Evolutionary conservation across 2,888 invertebrate species (phyloP).

Genomic region (Oxytorus armatus): DNA sequence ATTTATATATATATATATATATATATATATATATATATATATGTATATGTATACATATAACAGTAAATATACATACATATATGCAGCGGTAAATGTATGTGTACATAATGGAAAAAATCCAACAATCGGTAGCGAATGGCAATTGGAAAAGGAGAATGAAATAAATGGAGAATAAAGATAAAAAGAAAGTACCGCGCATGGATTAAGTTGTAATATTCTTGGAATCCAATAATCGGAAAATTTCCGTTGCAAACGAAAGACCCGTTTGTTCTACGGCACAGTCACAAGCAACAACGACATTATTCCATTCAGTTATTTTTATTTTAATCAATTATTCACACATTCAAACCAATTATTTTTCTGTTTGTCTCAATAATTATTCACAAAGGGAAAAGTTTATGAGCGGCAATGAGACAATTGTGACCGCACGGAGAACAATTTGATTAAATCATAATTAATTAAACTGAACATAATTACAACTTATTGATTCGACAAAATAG

Average conservation of each 20-base stretch:
- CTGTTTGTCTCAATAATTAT: no score
- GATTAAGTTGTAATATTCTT: slow-evolving; percentile 12
- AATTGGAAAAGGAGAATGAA: slow-evolving; percentile 11
- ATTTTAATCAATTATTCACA: no score
- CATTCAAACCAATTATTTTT: no score
- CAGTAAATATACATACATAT: no score
- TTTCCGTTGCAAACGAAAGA: slow-evolving; percentile 10
- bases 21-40: slow-evolving; percentile 1
- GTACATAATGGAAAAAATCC: slow-evolving; percentile 9
- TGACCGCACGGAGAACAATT: no score
- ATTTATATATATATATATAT: not conserved
- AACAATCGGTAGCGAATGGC: slow-evolving; percentile 25
- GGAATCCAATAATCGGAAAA: not conserved
- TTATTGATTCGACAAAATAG: no score
- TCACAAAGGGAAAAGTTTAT: no score
- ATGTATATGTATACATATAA: slow-evolving; percentile 1
- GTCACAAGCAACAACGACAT: no score
- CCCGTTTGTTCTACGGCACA: not conserved
- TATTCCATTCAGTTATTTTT: no score
- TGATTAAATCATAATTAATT: no score
- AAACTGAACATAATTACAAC: no score
- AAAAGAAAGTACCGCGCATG: not conserved
- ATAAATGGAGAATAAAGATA: slow-evolving; percentile 17
- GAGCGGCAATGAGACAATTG: no score
- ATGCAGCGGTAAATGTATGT: not conserved